Percentiles rank a stretch among this genome's conserved stretches.
phyloP scores from a whole-genome alignment of 2,888 invertebrate species.

The Gasteruption jaculator region DNA sequence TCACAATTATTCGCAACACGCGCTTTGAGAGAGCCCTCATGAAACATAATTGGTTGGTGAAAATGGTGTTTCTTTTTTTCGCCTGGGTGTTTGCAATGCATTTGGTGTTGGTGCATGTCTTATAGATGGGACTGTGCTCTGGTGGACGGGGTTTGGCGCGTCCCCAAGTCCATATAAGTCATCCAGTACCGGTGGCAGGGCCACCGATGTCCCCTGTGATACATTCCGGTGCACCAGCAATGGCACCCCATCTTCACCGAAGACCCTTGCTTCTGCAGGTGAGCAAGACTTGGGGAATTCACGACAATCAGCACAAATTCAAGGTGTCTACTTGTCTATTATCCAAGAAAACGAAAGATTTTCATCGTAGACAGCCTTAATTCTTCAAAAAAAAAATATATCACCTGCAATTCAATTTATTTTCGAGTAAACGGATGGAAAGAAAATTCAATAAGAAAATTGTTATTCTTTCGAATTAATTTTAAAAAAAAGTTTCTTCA shows the following conservation, averaged over 20 bases:
- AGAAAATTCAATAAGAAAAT: too few species aligned
- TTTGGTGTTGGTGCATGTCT: constrained; percentile 53
- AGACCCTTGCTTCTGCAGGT: constrained; percentile 84
- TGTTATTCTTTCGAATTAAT: too few species aligned
- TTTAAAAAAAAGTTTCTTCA: too few species aligned
- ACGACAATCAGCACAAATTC: constrained; percentile 24
- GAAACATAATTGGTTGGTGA: constrained; percentile 44
- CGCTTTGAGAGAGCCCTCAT: too few species aligned
- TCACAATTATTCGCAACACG: too few species aligned
- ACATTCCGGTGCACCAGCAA: constrained; percentile 46
- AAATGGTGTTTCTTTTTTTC: constrained; percentile 48
- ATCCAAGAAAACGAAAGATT: too few species aligned
- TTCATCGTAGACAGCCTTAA: background rate
- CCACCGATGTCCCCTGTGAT: constrained; percentile 47
- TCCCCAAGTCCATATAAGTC: constrained; percentile 49
- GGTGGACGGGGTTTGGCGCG: constrained; percentile 50
- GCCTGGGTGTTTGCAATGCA: constrained; percentile 52
- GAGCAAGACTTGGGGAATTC: constrained; percentile 55
- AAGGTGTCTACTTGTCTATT: too few species aligned
- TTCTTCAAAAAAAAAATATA: too few species aligned
- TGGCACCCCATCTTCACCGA: constrained; percentile 61
- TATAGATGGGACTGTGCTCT: constrained; percentile 51
- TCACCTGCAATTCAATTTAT: too few species aligned
- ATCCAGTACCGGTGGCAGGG: constrained; percentile 45
- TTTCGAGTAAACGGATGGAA: too few species aligned